phyloP scores from a whole-genome alignment of 1,140 invertebrate genomes.

The Sarcophaga peregrina region DNA sequence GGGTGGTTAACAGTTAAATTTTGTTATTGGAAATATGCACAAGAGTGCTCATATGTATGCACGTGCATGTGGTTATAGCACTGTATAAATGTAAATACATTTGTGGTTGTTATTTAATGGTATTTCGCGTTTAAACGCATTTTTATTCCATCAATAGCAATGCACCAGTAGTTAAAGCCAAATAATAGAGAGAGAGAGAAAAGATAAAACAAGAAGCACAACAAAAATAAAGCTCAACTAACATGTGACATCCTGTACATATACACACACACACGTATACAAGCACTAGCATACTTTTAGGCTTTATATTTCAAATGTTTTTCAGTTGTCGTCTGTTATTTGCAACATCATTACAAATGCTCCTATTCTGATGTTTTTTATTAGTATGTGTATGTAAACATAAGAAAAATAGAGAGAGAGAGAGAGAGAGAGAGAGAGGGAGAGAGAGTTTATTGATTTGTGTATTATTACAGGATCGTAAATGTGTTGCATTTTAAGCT shows the following conservation, averaged over 20 bases:
- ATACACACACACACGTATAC: background rate
- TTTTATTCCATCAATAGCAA: background rate
- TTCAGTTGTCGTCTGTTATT: background rate
- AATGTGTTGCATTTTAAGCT: background rate
- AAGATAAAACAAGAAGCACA: too few relatives aligned
- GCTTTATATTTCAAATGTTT: background rate
- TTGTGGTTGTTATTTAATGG: conserved; percentile 37
- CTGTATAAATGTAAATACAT: conserved; percentile 33
- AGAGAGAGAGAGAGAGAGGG: too few relatives aligned
- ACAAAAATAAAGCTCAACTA: background rate
- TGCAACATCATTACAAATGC: background rate
- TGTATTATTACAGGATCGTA: background rate
- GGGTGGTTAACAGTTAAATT: background rate
- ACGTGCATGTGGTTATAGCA: too few relatives aligned
- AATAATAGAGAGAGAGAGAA: background rate
- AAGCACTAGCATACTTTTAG: conserved; percentile 4
- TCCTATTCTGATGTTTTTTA: background rate
- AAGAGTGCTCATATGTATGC: background rate
- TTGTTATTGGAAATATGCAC: background rate
- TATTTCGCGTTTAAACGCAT: conserved; percentile 34
- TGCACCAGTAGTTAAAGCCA: background rate
- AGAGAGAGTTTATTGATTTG: conserved; percentile 14
- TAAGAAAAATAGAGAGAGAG: too few relatives aligned
- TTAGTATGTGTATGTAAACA: too few relatives aligned
- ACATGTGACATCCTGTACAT: background rate